Evolutionary conservation across 1,140 invertebrate species (phyloP), one percentile per base, ranked within the genome.

Genomic region (Scaptodrosophila lebanonensis): DNA sequence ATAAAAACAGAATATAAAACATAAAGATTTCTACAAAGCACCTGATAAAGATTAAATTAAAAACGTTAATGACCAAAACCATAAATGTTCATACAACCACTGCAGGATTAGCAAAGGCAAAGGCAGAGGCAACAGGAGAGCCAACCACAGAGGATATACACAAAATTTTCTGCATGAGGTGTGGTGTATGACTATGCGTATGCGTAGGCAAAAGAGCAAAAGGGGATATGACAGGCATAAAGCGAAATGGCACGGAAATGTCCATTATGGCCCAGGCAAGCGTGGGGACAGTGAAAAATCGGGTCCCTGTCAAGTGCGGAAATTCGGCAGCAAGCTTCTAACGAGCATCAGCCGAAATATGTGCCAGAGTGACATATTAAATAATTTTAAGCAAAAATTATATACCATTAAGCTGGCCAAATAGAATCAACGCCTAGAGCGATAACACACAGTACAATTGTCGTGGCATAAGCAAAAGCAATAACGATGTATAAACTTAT

Each of bases 401-500:
- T 73, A 75, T 35, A 51, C 54, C 70, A 65, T 73, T 60, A 75
- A 60, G 54, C 48, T 67, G 65, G 73, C 22, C 22, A 25, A 25
- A 25, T 25, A 25, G n/a, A 42, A 40, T 40, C 35, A 30, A 61
- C 50, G 53, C 42, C 13, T 50, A 47, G 9, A 17, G 6, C 12
- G 13, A 15, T 17, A 40, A 51, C 32, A n/a, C 25, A 35, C 16
- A 33, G 33, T 22, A 15, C 32, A 62, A 49, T 61, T 39, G 32
- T 47, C 40, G 48, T 53, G 59, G 56, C 64, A 57, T 62, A 62
- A 38, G 63, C 61, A 29, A 77, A 77, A 71, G 72, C 64, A 77
- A 77, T 77, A 79, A 72, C 67, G 67, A 62, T 76, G 69, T 64
- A 63, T 58, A 73, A 77, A 76, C 73, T 77, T 77, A 77, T 77